These are phyloP conservation scores for Tenualosa ilisha DNA, from an alignment of 2,797 vertebrate species.

Conservation along the genomic window DNA sequence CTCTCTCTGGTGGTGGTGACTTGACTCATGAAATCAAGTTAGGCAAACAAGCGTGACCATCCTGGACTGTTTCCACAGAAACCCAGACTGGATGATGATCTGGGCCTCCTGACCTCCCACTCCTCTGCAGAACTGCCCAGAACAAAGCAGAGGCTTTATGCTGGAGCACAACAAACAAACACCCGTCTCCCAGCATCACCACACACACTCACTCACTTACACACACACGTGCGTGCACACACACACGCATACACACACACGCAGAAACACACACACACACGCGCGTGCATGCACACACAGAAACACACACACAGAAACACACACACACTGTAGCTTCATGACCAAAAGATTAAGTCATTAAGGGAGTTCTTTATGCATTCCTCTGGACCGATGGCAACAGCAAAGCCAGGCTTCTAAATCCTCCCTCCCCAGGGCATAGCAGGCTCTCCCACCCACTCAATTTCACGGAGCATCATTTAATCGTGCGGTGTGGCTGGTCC, in stretches of 20 bases:
- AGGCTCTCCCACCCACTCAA: constrained; percentile 27
- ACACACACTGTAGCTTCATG: too few species aligned
- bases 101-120: neutral
- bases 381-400: neutral
- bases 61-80: neutral
- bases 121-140: neutral
- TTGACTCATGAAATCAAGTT: neutral
- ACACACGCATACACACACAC: neutral
- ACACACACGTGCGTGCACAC: too few species aligned
- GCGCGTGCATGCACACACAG: neutral
- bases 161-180: neutral
- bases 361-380: constrained; percentile 4
- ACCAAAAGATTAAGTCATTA: neutral
- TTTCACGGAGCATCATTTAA: constrained; percentile 13
- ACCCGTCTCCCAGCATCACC: neutral
- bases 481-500: neutral
- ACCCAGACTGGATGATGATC: neutral
- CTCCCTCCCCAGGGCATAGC: neutral
- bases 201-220: neutral
- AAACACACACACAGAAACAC: neutral
- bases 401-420: neutral
- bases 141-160: neutral
- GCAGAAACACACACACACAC: neutral
- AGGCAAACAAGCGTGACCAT: neutral
- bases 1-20: neutral